A percentile compares a stretch with the other conserved stretches of the same genome.
Conservation (phyloP, 2,888 invertebrate species). For the Hypselothyrea guttata region DNA sequence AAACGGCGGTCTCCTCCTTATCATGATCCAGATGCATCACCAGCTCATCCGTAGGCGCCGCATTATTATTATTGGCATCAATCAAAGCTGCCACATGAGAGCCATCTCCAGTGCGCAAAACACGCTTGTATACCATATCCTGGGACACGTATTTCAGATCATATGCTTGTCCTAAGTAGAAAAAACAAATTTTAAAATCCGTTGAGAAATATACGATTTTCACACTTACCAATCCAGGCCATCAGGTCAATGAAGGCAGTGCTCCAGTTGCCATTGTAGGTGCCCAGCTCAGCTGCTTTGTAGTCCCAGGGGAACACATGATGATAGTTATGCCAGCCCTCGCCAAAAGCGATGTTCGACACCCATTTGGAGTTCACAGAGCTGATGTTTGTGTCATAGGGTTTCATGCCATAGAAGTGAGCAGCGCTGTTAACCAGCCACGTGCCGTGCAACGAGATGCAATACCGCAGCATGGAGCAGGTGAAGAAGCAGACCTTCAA, state of each 20-base stretch:
- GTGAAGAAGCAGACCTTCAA: conserved; percentile 89
- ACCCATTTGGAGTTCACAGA: conserved; percentile 88
- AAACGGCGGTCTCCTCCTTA: conserved; percentile 84
- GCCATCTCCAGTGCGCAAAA: conserved; percentile 89
- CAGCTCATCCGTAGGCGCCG: conserved; percentile 69
- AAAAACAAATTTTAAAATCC: not conserved
- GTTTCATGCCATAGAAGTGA: conserved; percentile 94
- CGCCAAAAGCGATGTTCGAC: conserved; percentile 87
- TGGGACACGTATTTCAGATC: conserved; percentile 90
- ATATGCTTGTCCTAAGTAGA: conserved; percentile 88
- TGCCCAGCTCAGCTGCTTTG: conserved; percentile 88
- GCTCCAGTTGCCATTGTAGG: conserved; percentile 86
- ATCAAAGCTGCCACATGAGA: conserved; percentile 81
- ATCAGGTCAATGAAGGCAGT: conserved; percentile 87
- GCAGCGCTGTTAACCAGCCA: conserved; percentile 98
- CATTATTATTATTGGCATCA: conserved; percentile 70
- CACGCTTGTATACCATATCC: conserved; percentile 88
- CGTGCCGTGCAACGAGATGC: conserved; percentile 90
- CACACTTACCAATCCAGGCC: conserved; percentile 86
- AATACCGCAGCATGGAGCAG: conserved; percentile 89
- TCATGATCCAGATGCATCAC: conserved; percentile 80
- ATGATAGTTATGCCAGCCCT: conserved; percentile 95
- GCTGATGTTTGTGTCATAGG: conserved; percentile 90
- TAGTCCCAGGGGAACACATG: conserved; percentile 94
- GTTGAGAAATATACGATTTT: not conserved